Base-by-base conservation (phyloP, 2,888 invertebrate genomes). In the Smittia aterrima region DNA sequence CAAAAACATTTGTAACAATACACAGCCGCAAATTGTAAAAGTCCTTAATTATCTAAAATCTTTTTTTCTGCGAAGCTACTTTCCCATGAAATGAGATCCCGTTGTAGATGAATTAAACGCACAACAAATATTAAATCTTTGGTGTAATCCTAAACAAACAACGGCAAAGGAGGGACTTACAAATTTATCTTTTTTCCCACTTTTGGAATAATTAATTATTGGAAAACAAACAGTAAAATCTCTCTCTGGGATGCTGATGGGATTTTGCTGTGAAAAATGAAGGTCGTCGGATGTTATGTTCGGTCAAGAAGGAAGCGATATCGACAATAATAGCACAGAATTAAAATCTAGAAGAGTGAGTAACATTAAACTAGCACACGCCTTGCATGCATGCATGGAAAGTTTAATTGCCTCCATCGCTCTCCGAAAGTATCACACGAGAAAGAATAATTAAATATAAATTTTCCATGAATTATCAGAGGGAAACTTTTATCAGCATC, bases 371-470 rank as follows among this genome's bases (percentile, higher is more conserved):
- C 47, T 32, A 32, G 32, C 32, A 32, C 32, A 9, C 3, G 32
- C 32, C 32, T 6, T 32, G n/a, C n/a, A n/a, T n/a, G n/a, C n/a
- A n/a, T 32, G 32, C 6, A 11, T n/a, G 47, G 47, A 47, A 2
- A 47, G n/a, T 16, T 11, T 6, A n/a, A 47, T 47, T 11, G 16
- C 47, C 47, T 47, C 11, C 13, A 47, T 47, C 16, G 13, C 9
- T 47, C 47, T n/a, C 11, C 47, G 47, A n/a, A 13, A 47, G 16
- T 16, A 47, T n/a, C 13, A 47, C 47, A 47, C n/a, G 38, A 47
- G 16, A 47, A 11, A 13, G 47, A 11, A 47, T 62, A 72, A 72
- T 72, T 72, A 72, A 72, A 72, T 62, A 72, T 72, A 62, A 72
- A 72, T 72, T 72, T 71, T 72, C 58, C 54, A 58, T 72, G 32